Percentiles rank a stretch among this genome's conserved stretches.
These are phyloP conservation scores for Planiliza haematocheilus DNA, from an alignment of 2,113 vertebrate genomes.

Conservation along the genomic window DNA sequence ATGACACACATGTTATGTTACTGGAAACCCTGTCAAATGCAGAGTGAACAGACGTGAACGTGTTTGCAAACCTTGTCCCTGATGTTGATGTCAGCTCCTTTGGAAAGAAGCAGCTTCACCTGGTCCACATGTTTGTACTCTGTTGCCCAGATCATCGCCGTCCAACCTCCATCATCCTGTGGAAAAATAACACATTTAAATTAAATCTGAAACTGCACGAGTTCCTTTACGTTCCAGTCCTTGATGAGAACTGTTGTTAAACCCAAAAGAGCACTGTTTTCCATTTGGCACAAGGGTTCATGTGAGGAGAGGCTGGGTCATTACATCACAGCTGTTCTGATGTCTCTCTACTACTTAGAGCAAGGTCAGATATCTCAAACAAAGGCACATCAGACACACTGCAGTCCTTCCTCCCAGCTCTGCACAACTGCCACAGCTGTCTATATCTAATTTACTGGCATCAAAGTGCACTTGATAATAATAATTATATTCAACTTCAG, in stretches of 20 bases:
- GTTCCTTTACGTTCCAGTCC: neutral
- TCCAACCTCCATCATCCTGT: slow-evolving; percentile 98
- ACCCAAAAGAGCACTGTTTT: neutral
- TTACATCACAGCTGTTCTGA: slow-evolving; percentile 2
- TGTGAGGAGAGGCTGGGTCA: neutral
- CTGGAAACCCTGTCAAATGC: neutral
- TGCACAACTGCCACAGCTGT: neutral
- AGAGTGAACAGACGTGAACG: neutral
- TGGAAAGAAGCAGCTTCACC: slow-evolving; percentile 93
- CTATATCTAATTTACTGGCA: neutral
- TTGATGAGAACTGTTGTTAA: neutral
- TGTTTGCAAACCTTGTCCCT: slow-evolving; percentile 89
- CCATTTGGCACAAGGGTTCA: neutral
- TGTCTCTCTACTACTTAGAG: slow-evolving; percentile 8
- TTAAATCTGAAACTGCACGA: neutral
- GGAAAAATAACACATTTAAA: neutral
- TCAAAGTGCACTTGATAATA: neutral
- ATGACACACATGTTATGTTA: neutral
- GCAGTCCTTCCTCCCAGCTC: neutral
- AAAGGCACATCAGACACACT: neutral
- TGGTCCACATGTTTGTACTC: slow-evolving; percentile 96
- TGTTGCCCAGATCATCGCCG: slow-evolving; percentile 98
- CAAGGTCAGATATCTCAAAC: slow-evolving; percentile 26
- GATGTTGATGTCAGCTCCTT: slow-evolving; percentile 94
- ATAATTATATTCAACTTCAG: neutral